Evolutionary conservation across 92 coral and sea anemone genomes (phyloP).

Genomic region (Phenganax stokvisi): DNA sequence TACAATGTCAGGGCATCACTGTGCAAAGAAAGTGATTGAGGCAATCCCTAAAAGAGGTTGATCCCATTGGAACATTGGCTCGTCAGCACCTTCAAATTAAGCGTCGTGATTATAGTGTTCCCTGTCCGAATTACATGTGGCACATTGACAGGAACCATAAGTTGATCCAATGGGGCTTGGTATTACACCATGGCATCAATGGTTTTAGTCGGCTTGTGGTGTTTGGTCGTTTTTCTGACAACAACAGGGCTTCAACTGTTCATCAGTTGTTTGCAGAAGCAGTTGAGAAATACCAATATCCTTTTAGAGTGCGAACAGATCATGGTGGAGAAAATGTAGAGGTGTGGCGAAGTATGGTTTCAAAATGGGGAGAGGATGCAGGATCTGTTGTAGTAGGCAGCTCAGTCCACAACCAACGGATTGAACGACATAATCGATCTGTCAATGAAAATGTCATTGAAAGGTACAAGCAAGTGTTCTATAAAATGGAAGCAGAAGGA

Average conservation of each 20-base stretch:
- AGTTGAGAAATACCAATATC: conserved; percentile 30
- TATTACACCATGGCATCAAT: not conserved
- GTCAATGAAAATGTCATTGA: conserved; percentile 40
- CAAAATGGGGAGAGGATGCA: conserved; percentile 50
- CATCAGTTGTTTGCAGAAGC: not conserved
- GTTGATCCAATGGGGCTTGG: not conserved
- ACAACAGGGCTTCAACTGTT: not conserved
- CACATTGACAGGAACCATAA: not conserved
- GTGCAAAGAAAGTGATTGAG: not conserved
- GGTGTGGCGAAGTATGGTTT: conserved; percentile 44
- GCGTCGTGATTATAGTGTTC: not conserved
- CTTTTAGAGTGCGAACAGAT: conserved; percentile 41
- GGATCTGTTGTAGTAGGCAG: conserved; percentile 39
- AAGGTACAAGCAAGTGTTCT: conserved; percentile 29
- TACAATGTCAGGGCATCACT: not conserved
- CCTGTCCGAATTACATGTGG: not conserved
- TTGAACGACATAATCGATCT: conserved; percentile 48
- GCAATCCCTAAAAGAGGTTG: not conserved
- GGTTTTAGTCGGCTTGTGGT: not conserved
- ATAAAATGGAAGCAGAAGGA: conserved; percentile 39
- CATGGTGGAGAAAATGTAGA: conserved; percentile 55
- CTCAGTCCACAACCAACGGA: conserved; percentile 49
- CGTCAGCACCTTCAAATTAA: not conserved
- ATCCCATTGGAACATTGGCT: not conserved
- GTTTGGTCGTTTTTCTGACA: not conserved